These are phyloP conservation scores for Andrena chrysosceles DNA, from an alignment of 2,888 invertebrate genomes.

Conservation along the genomic window DNA sequence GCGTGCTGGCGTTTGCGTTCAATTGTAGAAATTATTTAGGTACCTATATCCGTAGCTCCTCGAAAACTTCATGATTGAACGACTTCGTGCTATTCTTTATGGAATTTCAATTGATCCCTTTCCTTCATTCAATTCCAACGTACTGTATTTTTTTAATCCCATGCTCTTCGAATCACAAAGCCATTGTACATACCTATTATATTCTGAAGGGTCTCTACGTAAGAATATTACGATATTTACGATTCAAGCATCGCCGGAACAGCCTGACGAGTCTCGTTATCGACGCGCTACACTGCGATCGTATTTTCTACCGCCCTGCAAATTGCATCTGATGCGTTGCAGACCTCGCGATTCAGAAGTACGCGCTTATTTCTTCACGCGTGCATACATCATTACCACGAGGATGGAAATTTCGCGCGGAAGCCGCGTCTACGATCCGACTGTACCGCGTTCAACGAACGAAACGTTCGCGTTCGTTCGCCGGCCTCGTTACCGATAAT, in stretches of 20 bases:
- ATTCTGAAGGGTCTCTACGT: too few relatives aligned
- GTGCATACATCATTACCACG: background rate
- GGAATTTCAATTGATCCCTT: too few relatives aligned
- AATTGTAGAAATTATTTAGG: background rate
- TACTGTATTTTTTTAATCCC: too few relatives aligned
- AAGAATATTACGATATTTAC: slow-evolving; percentile 1
- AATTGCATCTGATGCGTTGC: background rate
- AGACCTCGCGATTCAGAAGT: background rate
- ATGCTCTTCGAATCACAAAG: too few relatives aligned
- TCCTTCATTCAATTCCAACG: too few relatives aligned
- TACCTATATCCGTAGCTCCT: background rate
- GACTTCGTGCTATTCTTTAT: too few relatives aligned
- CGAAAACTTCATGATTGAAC: too few relatives aligned
- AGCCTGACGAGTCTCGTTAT: background rate
- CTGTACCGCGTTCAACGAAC: background rate
- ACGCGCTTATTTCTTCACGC: slow-evolving; percentile 7
- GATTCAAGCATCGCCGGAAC: background rate
- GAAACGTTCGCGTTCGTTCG: slow-evolving; percentile 3
- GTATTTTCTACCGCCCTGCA: background rate
- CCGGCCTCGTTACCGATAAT: slow-evolving; percentile 50
- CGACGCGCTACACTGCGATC: background rate
- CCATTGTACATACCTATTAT: too few relatives aligned
- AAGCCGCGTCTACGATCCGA: background rate
- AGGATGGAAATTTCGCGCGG: slow-evolving; percentile 36
- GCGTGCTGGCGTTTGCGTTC: background rate